Evolutionary conservation across 2,113 vertebrate species (phyloP).

Genomic region (Sylvia atricapilla): DNA sequence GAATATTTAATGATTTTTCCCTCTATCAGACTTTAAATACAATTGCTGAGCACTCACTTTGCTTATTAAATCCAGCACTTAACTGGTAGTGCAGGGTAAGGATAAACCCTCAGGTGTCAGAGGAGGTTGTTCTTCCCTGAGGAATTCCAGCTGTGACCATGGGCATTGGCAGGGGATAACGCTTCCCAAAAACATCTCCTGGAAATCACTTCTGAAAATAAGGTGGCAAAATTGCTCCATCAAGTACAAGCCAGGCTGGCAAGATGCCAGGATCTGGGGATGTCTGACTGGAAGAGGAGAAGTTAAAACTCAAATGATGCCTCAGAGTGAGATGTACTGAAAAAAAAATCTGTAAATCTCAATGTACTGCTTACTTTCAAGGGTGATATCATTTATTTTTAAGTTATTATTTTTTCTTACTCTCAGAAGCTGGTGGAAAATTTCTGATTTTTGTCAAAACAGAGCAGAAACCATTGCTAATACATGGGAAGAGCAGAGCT

Average conservation of each 20-base stretch:
- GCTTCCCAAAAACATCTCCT: not conserved
- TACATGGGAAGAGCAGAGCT: not conserved
- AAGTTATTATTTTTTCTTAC: not conserved
- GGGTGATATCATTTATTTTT: not conserved
- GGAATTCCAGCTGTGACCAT: not conserved
- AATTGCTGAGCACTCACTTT: not conserved
- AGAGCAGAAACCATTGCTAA: not conserved
- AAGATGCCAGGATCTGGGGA: rapidly evolving
- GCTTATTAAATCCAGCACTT: not conserved
- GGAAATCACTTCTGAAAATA: not conserved
- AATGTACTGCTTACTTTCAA: not conserved
- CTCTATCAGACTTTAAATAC: not conserved
- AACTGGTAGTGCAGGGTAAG: rapidly evolving
- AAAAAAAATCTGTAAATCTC: not conserved
- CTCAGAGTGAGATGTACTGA: not conserved
- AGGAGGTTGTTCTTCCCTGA: not conserved
- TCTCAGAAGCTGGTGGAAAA: not conserved
- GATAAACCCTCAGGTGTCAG: not conserved
- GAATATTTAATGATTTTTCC: not conserved
- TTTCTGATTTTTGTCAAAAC: not conserved
- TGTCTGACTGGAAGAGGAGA: not conserved
- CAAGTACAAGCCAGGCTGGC: not conserved
- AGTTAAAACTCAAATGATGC: not conserved
- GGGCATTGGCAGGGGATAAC: rapidly evolving
- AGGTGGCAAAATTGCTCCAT: not conserved